Conservation (phyloP, 2,797 vertebrate genomes). For the Pipistrellus pipistrellus region DNA sequence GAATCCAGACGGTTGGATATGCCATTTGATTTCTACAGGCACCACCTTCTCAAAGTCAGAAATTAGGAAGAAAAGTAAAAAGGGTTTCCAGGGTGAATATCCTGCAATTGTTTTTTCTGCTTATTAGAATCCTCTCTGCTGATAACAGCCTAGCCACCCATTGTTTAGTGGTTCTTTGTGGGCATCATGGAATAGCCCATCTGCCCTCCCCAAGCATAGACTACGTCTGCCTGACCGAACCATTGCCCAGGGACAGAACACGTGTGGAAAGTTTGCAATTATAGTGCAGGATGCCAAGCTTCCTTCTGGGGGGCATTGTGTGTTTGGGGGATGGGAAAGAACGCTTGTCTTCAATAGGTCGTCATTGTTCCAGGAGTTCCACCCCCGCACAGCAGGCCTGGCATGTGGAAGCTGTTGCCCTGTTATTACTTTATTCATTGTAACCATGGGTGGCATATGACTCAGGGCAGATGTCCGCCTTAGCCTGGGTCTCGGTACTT, state of each 20-base stretch:
- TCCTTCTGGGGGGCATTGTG: neutral
- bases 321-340: neutral
- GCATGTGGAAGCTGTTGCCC: slow-evolving; percentile 38
- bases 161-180: neutral
- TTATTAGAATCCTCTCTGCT: neutral
- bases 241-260: neutral
- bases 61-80: neutral
- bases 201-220: neutral
- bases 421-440: slow-evolving; percentile 50
- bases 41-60: neutral
- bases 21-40: neutral
- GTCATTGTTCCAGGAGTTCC: slow-evolving; percentile 64
- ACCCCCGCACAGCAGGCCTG: slow-evolving; percentile 22
- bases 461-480: neutral
- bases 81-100: neutral
- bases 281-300: neutral
- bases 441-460: slow-evolving; percentile 32
- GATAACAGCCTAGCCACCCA: neutral
- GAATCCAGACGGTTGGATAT: neutral
- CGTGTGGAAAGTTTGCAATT: neutral
- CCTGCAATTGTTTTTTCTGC: neutral
- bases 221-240: neutral
- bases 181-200: neutral
- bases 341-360: slow-evolving; percentile 20
- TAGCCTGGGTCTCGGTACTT: slow-evolving; percentile 13